A percentile compares a stretch with the other conserved stretches of the same genome.
phyloP scores from a whole-genome alignment of 1,140 invertebrate genomes.

The Cyrtorhinus lividipennis region DNA sequence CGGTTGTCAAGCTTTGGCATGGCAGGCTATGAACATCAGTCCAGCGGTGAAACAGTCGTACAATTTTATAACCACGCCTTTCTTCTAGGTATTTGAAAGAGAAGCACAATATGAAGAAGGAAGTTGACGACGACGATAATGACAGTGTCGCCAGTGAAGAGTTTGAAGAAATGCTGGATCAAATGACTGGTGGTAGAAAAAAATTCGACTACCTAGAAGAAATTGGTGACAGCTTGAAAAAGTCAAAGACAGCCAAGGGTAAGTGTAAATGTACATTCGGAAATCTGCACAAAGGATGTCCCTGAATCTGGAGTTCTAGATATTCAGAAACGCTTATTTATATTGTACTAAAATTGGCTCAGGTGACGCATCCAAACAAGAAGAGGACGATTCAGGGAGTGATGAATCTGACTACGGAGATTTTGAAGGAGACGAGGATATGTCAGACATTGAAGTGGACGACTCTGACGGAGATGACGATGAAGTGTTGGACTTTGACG shows the following conservation, averaged over 20 bases:
- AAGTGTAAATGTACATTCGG: too few species aligned
- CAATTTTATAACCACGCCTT: too few species aligned
- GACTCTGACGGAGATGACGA: constrained; percentile 19
- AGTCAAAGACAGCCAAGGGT: constrained; percentile 16
- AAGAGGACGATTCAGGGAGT: constrained; percentile 26
- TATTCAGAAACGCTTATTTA: too few species aligned
- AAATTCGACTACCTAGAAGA: constrained; percentile 30
- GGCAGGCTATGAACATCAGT: too few species aligned
- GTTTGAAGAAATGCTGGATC: constrained; percentile 68
- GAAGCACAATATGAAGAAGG: constrained; percentile 22
- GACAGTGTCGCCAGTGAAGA: constrained; percentile 79
- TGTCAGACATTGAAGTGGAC: constrained; percentile 21
- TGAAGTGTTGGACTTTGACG: constrained; percentile 21
- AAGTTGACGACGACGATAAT: constrained; percentile 41
- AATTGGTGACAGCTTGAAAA: constrained; percentile 26
- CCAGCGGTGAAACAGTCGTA: too few species aligned
- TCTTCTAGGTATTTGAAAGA: constrained; percentile 28
- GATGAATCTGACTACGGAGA: constrained; percentile 18
- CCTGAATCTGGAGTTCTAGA: too few species aligned
- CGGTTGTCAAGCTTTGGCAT: too few species aligned
- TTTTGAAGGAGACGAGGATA: constrained; percentile 18
- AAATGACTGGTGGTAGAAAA: constrained; percentile 36
- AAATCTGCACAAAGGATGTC: too few species aligned
- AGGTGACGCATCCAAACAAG: constrained; percentile 24
- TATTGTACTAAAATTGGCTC: too few species aligned